Evolutionary conservation across 2,113 vertebrate genomes (phyloP).

Genomic region (Callorhinus ursinus): DNA sequence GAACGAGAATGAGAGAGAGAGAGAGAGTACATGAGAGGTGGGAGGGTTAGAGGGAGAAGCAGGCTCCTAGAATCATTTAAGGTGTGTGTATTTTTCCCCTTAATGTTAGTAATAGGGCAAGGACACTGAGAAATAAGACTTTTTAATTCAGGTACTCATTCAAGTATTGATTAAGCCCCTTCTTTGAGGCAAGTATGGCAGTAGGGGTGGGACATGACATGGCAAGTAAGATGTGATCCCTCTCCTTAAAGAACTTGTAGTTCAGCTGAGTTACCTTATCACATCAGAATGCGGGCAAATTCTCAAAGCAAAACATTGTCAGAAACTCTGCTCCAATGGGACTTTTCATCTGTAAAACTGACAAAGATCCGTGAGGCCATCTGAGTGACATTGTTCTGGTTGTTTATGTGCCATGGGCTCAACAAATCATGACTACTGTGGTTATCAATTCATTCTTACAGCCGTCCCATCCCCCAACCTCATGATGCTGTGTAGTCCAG

Average conservation of each 20-base stretch:
- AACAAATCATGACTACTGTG: background rate
- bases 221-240: background rate
- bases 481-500: background rate
- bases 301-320: slow-evolving; percentile 32
- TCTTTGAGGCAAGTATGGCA: background rate
- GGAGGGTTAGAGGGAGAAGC: no score
- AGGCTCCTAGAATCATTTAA: background rate
- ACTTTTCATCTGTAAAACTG: background rate
- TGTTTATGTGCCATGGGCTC: background rate
- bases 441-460: background rate
- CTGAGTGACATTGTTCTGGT: background rate
- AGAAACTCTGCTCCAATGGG: background rate
- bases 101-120: background rate
- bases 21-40: no score
- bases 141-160: background rate
- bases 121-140: background rate
- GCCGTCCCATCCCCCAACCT: background rate
- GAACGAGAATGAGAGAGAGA: no score
- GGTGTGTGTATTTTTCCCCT: background rate
- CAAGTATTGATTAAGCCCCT: slow-evolving; percentile 36
- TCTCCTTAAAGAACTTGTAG: background rate
- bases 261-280: background rate
- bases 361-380: background rate
- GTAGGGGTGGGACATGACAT: background rate
- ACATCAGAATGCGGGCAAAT: background rate